A percentile compares a stretch with the other conserved stretches of the same genome.
Evolutionary conservation across 2,888 invertebrate species (phyloP).

Genomic region (Agriopis marginaria): DNA sequence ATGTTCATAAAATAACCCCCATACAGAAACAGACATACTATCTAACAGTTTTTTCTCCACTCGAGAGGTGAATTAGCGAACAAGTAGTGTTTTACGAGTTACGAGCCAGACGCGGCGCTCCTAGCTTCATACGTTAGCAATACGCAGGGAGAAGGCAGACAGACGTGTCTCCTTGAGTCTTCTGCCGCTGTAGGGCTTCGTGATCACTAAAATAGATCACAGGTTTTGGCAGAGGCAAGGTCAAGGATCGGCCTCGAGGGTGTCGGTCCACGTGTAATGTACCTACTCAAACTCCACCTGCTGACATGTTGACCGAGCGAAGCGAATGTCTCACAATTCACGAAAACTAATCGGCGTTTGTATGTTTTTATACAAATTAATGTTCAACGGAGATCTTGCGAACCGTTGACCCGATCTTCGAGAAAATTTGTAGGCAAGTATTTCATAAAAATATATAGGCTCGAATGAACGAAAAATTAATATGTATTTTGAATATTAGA

Average conservation of each 20-base stretch:
- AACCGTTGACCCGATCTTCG: too few relatives aligned
- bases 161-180: not conserved
- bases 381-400: too few relatives aligned
- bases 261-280: not conserved
- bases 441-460: too few relatives aligned
- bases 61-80: constrained; percentile 12
- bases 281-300: too few relatives aligned
- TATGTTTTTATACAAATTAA: too few relatives aligned
- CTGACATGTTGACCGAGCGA: too few relatives aligned
- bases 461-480: too few relatives aligned
- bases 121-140: not conserved
- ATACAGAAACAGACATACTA: constrained; percentile 13
- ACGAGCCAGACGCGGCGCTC: constrained; percentile 2
- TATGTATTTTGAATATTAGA: too few relatives aligned
- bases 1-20: constrained; percentile 1
- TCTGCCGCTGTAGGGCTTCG: not conserved
- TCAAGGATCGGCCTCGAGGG: not conserved
- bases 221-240: not conserved
- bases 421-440: too few relatives aligned
- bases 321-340: too few relatives aligned
- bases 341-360: too few relatives aligned
- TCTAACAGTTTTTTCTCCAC: not conserved
- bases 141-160: not conserved
- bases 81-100: constrained; percentile 15
- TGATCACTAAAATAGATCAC: not conserved